These are phyloP conservation scores for Enteromius fasciolatus DNA, from an alignment of 2,797 vertebrate species.

Conservation along the genomic window DNA sequence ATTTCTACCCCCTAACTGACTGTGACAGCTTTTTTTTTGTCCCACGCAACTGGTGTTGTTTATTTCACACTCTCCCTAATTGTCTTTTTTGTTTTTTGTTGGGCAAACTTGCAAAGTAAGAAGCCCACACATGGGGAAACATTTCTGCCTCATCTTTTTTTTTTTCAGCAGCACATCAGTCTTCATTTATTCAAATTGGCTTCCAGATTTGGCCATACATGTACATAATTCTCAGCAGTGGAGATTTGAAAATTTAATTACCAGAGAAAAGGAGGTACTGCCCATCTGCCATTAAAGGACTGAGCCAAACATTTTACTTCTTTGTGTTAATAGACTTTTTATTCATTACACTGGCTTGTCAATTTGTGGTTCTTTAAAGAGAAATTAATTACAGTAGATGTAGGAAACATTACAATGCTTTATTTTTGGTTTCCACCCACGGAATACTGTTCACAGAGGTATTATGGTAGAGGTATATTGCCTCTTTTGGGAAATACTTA, in stretches of 20 bases:
- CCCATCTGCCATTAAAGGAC: constrained; percentile 41
- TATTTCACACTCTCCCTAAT: constrained; percentile 62
- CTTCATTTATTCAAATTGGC: constrained; percentile 57
- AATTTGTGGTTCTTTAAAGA: constrained; percentile 8
- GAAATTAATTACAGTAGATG: neutral
- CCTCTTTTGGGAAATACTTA: neutral
- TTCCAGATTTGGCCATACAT: constrained; percentile 42
- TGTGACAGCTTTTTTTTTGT: constrained; percentile 10
- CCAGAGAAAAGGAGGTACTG: constrained; percentile 39
- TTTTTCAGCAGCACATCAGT: constrained; percentile 51
- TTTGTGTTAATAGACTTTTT: constrained; percentile 26
- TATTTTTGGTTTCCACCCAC: neutral
- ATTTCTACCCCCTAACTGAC: constrained; percentile 52
- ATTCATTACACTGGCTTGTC: constrained; percentile 23
- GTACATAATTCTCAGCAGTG: constrained; percentile 35
- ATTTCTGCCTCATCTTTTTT: constrained; percentile 19
- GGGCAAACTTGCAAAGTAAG: constrained; percentile 58
- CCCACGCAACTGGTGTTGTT: constrained; percentile 56
- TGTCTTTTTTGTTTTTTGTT: constrained; percentile 47
- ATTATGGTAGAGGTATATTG: neutral
- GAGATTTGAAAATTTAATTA: constrained; percentile 50
- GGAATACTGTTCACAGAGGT: neutral
- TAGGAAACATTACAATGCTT: constrained; percentile 15
- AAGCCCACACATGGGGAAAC: constrained; percentile 58
- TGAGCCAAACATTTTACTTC: constrained; percentile 24